Evolutionary conservation across 2,888 invertebrate genomes (phyloP).

Genomic region (Melinaea marsaeus): DNA sequence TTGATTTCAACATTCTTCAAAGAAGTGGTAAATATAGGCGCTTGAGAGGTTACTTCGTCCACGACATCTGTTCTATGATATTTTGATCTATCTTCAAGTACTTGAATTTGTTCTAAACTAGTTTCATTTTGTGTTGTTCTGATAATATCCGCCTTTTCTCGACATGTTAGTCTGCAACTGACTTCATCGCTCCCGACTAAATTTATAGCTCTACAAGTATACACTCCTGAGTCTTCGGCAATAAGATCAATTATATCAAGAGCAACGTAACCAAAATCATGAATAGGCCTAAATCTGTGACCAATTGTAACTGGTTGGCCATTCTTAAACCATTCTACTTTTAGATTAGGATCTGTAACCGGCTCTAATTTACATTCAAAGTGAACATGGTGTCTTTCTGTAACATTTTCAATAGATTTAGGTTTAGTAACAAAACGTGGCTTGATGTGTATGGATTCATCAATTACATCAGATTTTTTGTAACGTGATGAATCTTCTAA

Average conservation of each 20-base stretch:
- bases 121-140: conserved; percentile 92
- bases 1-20: conserved; percentile 94
- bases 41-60: conserved; percentile 92
- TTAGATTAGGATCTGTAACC: conserved; percentile 96
- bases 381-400: conserved; percentile 95
- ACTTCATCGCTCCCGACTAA: conserved; percentile 93
- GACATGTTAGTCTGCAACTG: conserved; percentile 83
- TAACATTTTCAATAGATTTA: conserved; percentile 89
- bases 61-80: conserved; percentile 85
- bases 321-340: conserved; percentile 98
- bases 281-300: conserved; percentile 96
- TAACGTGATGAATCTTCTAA: conserved; percentile 92
- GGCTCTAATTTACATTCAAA: conserved; percentile 99
- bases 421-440: conserved; percentile 92
- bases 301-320: conserved; percentile 95
- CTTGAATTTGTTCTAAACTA: conserved; percentile 92
- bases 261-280: conserved; percentile 99
- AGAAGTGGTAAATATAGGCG: conserved; percentile 95
- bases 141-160: conserved; percentile 87
- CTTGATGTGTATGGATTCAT: conserved; percentile 88
- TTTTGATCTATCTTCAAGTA: conserved; percentile 89
- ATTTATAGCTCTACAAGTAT: conserved; percentile 96
- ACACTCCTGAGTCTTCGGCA: conserved; percentile 95
- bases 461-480: conserved; percentile 87
- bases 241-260: conserved; percentile 97